Evolutionary conservation across 2,797 vertebrate species (phyloP), one percentile per base, ranked within the genome.

Genomic region (Falco columbarius): DNA sequence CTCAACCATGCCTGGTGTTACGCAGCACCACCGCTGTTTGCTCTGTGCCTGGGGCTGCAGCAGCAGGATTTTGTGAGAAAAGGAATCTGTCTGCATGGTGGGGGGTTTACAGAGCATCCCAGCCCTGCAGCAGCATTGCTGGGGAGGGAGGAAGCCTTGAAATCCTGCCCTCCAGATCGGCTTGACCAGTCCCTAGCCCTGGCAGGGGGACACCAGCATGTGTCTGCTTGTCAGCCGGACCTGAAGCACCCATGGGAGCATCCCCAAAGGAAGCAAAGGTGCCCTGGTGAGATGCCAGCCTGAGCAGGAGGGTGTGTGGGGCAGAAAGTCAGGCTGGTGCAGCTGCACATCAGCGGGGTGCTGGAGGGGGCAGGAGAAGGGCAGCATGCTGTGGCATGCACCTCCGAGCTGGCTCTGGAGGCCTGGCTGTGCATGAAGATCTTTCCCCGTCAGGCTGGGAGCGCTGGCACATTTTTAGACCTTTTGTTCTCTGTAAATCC

Each of bases 341-440:
- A 85, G 75, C 66, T 26, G 71, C 71, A 63, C 24, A 9, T 4
- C 72, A 6, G 13, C 0, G 0, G 51, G 55, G 36, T 16, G 67
- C 12, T 0, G 3, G 44, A 47, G 54, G 1, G 9, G 32, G 7
- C 62, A 75, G 54, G 34, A 70, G 44, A 7, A 44, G 52, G 62
- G 32, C 0, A 3, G 36, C 65, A 51, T 0, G 0, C 38, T 49
- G 65, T 2, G 3, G 5, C 0, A 1, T 13, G 61, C 6, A 1
- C 62, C 76, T 58, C 59, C 0, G 0, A 51, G 56, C 24, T 1
- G 0, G 46, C 68, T 42, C 56, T 1, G 3, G 15, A 54, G 59
- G 17, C 26, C 58, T 47, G 23, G 42, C 65, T 59, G 70, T 11
- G 61, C 56, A 2, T 10, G 74, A 46, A 75, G 93, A 89, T 66